These are phyloP conservation scores for Diachrysia chrysitis DNA, from an alignment of 2,888 invertebrate genomes.

Conservation along the genomic window DNA sequence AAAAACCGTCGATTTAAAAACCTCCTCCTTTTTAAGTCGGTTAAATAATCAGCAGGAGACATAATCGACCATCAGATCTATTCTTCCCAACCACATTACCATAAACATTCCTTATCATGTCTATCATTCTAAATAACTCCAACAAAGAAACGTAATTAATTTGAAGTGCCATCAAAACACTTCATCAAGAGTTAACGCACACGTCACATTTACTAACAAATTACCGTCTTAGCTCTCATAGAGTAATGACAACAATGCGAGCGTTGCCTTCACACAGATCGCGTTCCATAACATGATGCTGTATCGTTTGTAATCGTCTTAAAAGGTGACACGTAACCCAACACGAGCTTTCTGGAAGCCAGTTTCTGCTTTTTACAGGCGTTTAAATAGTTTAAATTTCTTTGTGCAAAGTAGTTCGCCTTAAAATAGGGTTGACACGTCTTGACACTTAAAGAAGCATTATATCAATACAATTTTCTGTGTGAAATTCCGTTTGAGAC, in stretches of 20 bases:
- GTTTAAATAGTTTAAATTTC: no score
- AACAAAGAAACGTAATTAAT: constrained; percentile 61
- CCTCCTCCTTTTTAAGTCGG: no score
- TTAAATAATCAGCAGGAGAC: neutral
- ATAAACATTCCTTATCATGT: constrained; percentile 12
- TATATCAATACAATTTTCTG: no score
- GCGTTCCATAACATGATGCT: constrained; percentile 29
- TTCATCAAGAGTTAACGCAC: constrained; percentile 54
- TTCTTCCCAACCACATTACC: neutral
- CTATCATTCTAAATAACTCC: constrained; percentile 28
- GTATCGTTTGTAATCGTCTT: constrained; percentile 34
- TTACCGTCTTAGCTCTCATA: constrained; percentile 43
- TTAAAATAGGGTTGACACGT: no score
- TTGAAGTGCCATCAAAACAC: constrained; percentile 59
- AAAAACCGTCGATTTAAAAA: no score
- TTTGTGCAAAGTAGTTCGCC: no score
- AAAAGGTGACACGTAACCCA: neutral
- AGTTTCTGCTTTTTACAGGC: neutral
- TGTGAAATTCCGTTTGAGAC: no score
- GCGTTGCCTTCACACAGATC: constrained; percentile 47
- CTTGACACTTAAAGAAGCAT: no score
- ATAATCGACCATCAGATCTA: neutral
- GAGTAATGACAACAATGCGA: constrained; percentile 54
- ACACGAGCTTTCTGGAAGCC: neutral
- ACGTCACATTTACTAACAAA: constrained; percentile 55